Percentiles rank a stretch among this genome's conserved stretches.
phyloP scores from a whole-genome alignment of 2,888 invertebrate genomes.

The Ophion obscuratus region DNA sequence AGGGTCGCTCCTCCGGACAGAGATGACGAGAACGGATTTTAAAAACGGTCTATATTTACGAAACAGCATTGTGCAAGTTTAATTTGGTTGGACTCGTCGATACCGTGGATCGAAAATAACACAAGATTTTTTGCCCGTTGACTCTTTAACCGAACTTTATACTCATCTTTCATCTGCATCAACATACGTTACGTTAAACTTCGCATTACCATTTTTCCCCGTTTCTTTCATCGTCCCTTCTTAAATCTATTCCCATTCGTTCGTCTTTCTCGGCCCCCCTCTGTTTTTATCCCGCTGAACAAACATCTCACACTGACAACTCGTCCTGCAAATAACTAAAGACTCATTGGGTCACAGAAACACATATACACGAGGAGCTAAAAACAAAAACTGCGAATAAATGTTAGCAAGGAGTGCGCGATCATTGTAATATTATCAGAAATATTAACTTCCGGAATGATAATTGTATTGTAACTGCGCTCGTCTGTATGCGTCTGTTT shows the following conservation, averaged over 20 bases:
- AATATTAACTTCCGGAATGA: constrained; percentile 50
- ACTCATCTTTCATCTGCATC: not conserved
- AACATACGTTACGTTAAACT: not conserved
- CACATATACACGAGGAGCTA: not conserved
- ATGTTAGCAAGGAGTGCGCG: constrained; percentile 17
- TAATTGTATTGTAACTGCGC: constrained; percentile 57
- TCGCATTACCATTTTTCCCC: not conserved
- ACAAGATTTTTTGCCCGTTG: not conserved
- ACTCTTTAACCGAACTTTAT: not conserved
- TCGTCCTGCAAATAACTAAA: not conserved
- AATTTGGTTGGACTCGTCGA: constrained; percentile 53
- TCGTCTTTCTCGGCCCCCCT: not conserved
- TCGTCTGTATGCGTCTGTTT: constrained; percentile 28
- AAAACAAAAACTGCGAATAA: not conserved
- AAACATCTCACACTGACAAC: not conserved
- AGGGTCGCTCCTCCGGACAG: not conserved
- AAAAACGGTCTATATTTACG: not conserved
- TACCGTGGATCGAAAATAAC: constrained; percentile 31
- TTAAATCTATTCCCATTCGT: no score
- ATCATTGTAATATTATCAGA: constrained; percentile 43
- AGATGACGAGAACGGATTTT: not conserved
- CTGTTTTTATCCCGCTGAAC: not conserved
- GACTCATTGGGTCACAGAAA: not conserved
- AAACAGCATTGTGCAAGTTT: constrained; percentile 53
- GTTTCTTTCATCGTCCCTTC: not conserved